Percentiles rank a stretch among this genome's conserved stretches.
Conservation (phyloP, 2,888 invertebrate genomes). For the Lobophora halterata region DNA sequence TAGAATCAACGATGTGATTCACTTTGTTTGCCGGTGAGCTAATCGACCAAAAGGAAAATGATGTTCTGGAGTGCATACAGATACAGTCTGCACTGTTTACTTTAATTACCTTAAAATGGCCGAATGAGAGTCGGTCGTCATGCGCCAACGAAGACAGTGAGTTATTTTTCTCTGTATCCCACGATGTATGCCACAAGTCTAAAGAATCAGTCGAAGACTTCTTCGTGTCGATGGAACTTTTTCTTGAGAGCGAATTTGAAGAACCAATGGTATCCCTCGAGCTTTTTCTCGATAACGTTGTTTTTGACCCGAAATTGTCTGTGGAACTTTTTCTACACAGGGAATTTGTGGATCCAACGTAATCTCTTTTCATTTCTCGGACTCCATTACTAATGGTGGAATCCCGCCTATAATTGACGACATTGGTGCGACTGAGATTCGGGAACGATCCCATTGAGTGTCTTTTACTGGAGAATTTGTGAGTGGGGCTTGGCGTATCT, state of each 20-base stretch:
- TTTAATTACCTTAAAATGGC: conserved; percentile 66
- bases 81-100: conserved; percentile 30
- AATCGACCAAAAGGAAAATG: conserved; percentile 24
- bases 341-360: conserved; percentile 46
- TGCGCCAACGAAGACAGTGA: conserved; percentile 80
- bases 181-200: conserved; percentile 85
- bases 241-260: conserved; percentile 66
- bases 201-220: conserved; percentile 86
- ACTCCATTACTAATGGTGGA: conserved; percentile 60
- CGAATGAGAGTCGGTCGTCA: conserved; percentile 76
- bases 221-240: conserved; percentile 74
- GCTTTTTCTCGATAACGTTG: conserved; percentile 70
- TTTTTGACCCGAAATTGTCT: conserved; percentile 23
- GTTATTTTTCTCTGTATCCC: conserved; percentile 84
- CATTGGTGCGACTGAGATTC: conserved; percentile 60
- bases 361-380: conserved; percentile 77
- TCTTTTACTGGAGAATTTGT: conserved; percentile 58
- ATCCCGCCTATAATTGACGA: conserved; percentile 69
- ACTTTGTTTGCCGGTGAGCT: conserved; percentile 16
- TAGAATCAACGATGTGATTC: conserved; percentile 13
- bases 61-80: conserved; percentile 27
- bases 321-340: conserved; percentile 67
- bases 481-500: conserved; percentile 73
- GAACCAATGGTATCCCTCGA: conserved; percentile 47
- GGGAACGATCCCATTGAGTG: conserved; percentile 73